These are phyloP conservation scores for Antheraea pernyi DNA, from an alignment of 1,140 invertebrate species.

Conservation along the genomic window DNA sequence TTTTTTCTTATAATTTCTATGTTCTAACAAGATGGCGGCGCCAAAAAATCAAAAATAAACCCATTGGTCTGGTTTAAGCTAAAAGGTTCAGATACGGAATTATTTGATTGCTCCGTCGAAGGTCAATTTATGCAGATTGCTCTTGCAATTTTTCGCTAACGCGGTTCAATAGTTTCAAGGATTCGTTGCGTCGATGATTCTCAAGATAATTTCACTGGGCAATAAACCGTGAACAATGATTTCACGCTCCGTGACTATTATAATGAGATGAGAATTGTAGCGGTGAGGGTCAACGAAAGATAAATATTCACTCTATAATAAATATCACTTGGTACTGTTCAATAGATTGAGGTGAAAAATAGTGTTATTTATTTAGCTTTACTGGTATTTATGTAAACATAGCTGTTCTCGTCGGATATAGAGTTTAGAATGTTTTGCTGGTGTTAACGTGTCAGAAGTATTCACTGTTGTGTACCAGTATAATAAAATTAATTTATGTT, in stretches of 20 bases:
- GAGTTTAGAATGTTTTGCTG: no score
- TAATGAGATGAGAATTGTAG: constrained; percentile 31
- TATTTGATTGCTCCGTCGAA: not conserved
- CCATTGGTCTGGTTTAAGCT: not conserved
- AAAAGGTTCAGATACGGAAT: not conserved
- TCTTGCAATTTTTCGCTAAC: not conserved
- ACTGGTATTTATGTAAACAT: no score
- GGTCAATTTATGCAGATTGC: not conserved
- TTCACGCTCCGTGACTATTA: constrained; percentile 18
- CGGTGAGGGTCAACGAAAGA: constrained; percentile 29
- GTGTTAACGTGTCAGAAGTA: no score
- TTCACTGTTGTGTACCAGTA: no score
- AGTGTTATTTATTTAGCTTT: no score
- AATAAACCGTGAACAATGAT: constrained; percentile 25
- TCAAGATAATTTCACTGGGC: not conserved
- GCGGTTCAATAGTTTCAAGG: not conserved
- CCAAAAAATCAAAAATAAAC: not conserved
- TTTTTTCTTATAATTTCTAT: no score
- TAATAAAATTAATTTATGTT: no score
- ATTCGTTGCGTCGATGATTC: not conserved
- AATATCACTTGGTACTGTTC: not conserved
- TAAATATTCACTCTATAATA: constrained; percentile 32
- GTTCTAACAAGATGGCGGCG: no score
- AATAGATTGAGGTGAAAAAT: no score
- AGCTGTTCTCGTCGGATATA: no score